Evolutionary conservation across 2,113 vertebrate genomes (phyloP), one percentile per base, ranked within the genome.

Genomic region (Bubalus kerabau): DNA sequence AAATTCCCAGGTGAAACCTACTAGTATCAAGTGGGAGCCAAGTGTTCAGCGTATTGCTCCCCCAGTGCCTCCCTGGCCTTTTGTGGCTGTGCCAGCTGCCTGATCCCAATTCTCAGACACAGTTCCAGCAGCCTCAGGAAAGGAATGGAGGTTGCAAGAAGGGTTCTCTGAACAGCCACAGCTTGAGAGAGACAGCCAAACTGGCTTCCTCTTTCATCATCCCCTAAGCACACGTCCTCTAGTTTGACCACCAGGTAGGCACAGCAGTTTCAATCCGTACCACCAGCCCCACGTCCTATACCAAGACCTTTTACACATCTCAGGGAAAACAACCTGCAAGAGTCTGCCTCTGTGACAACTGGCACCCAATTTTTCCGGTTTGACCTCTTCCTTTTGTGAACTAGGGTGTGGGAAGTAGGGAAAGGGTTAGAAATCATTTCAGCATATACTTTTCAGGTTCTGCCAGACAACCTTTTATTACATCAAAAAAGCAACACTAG

Each of bases 381-480:
- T 67, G 43, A 52, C 71, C 56, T 74, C 83, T 80, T 21, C 21
- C 67, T 92, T 92, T 81, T 52, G 64, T 64, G 57, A 28, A 48
- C 52, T 81, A 95, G 78, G 83, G 60, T 86, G 6, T 90, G 43
- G 89, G 96, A 92, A 81, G 50, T 10, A 32, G 43, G 74, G 15
- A 67, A 78, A 88, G 78, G 43, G 71, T 64, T 15, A 84, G 85
- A 94, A 97, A 96, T 92, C 87, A 96, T 54, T 90, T 88, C 95
- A 86, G 67, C 67, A 6, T 90, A 95, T 87, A 94, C 86, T 93
- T 85, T 67, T 74, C 87, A 94, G 94, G 90, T 96, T 98, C 97
- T 93, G 97, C 96, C 98, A 98, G 96, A 87, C 90, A 64, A 85
- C 97, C 96, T 97, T 98, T 98, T 98, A 98, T 98, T 97, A 98